Percentiles rank a stretch among this genome's conserved stretches.
Conservation (phyloP, 2,797 vertebrate species). For the Myotis pilosus region DNA sequence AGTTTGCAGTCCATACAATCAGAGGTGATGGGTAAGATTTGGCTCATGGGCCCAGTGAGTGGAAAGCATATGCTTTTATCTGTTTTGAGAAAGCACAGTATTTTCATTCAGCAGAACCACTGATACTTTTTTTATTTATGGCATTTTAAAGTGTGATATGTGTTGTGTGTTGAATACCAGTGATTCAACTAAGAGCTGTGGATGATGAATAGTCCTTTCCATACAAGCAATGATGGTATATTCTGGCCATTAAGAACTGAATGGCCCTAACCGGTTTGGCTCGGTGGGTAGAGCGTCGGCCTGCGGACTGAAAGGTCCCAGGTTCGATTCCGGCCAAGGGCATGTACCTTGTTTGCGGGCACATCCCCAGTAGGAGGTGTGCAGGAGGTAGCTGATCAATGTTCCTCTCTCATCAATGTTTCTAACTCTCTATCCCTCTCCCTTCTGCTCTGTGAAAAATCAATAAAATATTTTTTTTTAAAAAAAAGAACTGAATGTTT, state of each 20-base stretch:
- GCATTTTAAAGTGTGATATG: slow-evolving; percentile 58
- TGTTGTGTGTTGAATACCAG: slow-evolving; percentile 45
- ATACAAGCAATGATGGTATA: slow-evolving; percentile 22
- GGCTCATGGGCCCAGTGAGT: background rate
- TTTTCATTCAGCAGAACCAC: slow-evolving; percentile 49
- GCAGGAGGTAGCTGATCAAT: no score
- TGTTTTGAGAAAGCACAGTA: background rate
- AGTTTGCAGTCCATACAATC: background rate
- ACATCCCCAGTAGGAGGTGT: no score
- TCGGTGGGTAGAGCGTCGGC: no score
- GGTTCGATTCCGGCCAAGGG: no score
- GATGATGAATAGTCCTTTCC: slow-evolving; percentile 56
- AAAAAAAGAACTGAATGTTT: slow-evolving; percentile 35
- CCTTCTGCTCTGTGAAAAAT: no score
- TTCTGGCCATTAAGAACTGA: slow-evolving; percentile 45
- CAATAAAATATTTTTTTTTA: no score
- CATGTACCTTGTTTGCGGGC: no score
- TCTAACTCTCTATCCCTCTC: no score
- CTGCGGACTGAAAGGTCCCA: no score
- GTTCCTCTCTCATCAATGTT: no score
- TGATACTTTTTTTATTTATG: background rate
- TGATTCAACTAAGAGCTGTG: slow-evolving; percentile 41
- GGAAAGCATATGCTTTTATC: slow-evolving; percentile 4
- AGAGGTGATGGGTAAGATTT: background rate
- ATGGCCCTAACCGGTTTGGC: background rate